Evolutionary conservation across 2,797 vertebrate species (phyloP), one percentile per base, ranked within the genome.

Genomic region (Margarornis squamiger): DNA sequence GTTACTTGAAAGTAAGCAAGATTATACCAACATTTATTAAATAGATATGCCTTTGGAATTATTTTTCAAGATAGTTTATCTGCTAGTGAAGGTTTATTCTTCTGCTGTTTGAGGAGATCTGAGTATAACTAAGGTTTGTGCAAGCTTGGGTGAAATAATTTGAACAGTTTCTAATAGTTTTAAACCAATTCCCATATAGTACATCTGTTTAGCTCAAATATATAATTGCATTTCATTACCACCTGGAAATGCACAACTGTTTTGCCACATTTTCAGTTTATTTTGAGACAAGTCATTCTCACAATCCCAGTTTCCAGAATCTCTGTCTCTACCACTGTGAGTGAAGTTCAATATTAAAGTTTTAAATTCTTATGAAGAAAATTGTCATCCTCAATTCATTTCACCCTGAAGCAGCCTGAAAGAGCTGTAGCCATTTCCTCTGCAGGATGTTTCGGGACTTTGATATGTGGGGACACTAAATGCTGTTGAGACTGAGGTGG

Each of bases 161-260:
- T 84, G 80, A 94, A 92, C 21, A 54, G 41, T 84, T 96, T 88
- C 76, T 96, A 88, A 74, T 68, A 91, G 78, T 86, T 91, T 89
- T 88, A 88, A 91, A 97, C 83, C 12, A 86, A 85, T 92, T 97
- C 63, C 48, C 86, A 38, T 73, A 39, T 66, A 86, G 70, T 89
- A 75, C 46, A 73, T 92, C 77, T 94, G 68, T 83, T 96, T 68
- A 29, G 57, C 84, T 95, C 72, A 92, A 66, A 95, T 93, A 81
- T 86, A 85, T 94, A 88, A 81, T 38, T 86, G 21, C 48, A 79
- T 86, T 93, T 90, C 61, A 54, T 59, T 87, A 51, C 30, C 48
- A 39, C 65, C 81, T 95, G 73, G 82, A 93, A 93, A 94, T 45
- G 29, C 36, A 32, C 19, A 51, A 83, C 7, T 17, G 21, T 30